Base-by-base conservation (phyloP, 2,888 invertebrate genomes). In the Drosophila greeni region DNA sequence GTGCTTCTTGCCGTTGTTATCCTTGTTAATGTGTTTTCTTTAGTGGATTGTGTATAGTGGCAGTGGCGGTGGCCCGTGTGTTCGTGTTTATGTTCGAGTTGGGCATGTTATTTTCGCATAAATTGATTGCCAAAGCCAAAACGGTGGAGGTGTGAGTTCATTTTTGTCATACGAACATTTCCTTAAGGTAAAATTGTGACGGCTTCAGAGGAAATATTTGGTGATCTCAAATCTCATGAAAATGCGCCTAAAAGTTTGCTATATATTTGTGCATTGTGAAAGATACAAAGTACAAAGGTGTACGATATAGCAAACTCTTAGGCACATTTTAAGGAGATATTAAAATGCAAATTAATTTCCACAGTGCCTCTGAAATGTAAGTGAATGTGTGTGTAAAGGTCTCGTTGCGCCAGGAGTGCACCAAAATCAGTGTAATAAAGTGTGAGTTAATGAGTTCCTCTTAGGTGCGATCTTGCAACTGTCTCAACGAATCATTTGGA, bases 81-180 rank as follows among this genome's bases (percentile, higher is more conserved):
- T 60, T 60, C 67, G 36, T 67, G 66, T 53, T 57, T 65, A 31
- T 33, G 36, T 65, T 65, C 48, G 60, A 73, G 66, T 70, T 60
- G 70, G 68, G 62, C 74, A 74, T 70, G 79, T 76, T 75, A 66
- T 62, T 72, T 72, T 66, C 71, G 72, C 64, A 77, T 75, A 75
- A 82, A 76, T 75, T 75, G 73, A 71, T 82, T 73, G 76, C 67
- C 68, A 70, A 51, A 72, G 70, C 60, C 66, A 69, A 69, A 72
- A 76, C 48, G 56, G 60, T 75, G 66, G 71, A 64, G 68, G 68
- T 74, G 70, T 73, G 65, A 33, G 31, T 48, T 66, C 24, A 29
- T 48, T 49, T 53, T 36, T 54, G 53, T 51, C 42, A 43, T 51
- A 65, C 47, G 55, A 58, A 68, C 66, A 45, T 57, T 59, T 70